Conservation (phyloP, 2,113 vertebrate species). For the Rhinichthys klamathensis region DNA sequence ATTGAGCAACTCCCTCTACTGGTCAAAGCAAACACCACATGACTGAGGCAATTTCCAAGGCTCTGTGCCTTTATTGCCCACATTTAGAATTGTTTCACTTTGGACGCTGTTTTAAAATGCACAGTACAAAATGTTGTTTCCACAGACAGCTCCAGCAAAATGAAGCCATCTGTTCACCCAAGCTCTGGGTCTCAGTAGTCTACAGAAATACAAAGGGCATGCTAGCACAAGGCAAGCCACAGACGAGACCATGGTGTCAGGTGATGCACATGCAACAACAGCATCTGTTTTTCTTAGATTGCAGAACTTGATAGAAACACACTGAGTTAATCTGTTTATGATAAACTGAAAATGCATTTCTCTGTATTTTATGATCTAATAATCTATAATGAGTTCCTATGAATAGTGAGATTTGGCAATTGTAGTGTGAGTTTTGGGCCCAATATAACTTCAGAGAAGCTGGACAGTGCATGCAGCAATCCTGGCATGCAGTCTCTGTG, state of each 20-base stretch:
- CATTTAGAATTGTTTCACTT: neutral
- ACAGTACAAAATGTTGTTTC: neutral
- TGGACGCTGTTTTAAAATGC: neutral
- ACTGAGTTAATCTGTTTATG: neutral
- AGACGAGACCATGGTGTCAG: neutral
- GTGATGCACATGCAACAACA: neutral
- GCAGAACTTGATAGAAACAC: neutral
- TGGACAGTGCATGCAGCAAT: neutral
- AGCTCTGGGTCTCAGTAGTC: neutral
- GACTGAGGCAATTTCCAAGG: neutral
- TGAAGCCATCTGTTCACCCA: neutral
- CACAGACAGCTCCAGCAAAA: neutral
- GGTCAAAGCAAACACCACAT: neutral
- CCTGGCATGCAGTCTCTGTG: neutral
- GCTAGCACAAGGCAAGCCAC: constrained; percentile 6
- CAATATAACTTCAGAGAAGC: constrained; percentile 12
- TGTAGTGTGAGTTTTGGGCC: neutral
- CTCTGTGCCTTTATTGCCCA: neutral
- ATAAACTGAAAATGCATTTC: neutral
- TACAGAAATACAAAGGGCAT: neutral
- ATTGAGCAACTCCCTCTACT: neutral
- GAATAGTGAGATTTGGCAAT: constrained; percentile 15
- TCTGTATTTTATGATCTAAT: neutral
- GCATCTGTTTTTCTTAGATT: neutral
- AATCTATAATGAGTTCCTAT: neutral